phyloP scores from a whole-genome alignment of 2,113 vertebrate genomes.

The Syngnathoides biaculeatus region DNA sequence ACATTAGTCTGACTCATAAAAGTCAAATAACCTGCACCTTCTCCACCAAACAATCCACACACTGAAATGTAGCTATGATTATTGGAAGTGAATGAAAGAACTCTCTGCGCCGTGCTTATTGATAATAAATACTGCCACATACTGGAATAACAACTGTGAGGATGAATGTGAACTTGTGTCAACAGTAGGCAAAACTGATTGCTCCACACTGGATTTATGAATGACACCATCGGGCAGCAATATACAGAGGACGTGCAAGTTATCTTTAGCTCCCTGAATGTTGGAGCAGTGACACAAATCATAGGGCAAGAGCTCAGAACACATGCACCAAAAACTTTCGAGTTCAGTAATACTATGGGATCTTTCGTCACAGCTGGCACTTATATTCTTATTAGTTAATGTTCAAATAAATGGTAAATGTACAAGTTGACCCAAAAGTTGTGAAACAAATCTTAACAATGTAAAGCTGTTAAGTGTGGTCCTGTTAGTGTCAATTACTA shows the following conservation, averaged over 20 bases:
- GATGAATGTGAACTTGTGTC: slow-evolving; percentile 47
- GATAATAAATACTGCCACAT: slow-evolving; percentile 38
- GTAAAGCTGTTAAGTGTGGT: not conserved
- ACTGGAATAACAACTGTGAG: slow-evolving; percentile 29
- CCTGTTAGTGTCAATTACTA: too few relatives aligned
- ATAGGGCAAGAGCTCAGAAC: slow-evolving; percentile 10
- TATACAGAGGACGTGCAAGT: slow-evolving; percentile 6
- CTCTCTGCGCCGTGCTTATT: slow-evolving; percentile 23
- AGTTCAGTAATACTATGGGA: not conserved
- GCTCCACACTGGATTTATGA: slow-evolving; percentile 15
- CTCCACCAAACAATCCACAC: slow-evolving; percentile 8
- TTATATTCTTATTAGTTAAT: not conserved
- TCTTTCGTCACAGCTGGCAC: not conserved
- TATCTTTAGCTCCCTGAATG: slow-evolving; percentile 18
- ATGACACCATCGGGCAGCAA: slow-evolving; percentile 28
- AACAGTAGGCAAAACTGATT: slow-evolving; percentile 36
- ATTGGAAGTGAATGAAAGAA: slow-evolving; percentile 40
- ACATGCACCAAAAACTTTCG: not conserved
- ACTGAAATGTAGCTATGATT: slow-evolving; percentile 41
- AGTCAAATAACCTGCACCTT: slow-evolving; percentile 11
- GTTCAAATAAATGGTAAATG: not conserved
- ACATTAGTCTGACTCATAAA: slow-evolving; percentile 38
- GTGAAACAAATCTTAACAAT: not conserved
- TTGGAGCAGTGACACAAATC: slow-evolving; percentile 15
- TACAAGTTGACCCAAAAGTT: not conserved